A percentile compares a stretch with the other conserved stretches of the same genome.
These are phyloP conservation scores for Trichonephila inaurata DNA, from an alignment of 1,140 invertebrate genomes.

Conservation along the genomic window DNA sequence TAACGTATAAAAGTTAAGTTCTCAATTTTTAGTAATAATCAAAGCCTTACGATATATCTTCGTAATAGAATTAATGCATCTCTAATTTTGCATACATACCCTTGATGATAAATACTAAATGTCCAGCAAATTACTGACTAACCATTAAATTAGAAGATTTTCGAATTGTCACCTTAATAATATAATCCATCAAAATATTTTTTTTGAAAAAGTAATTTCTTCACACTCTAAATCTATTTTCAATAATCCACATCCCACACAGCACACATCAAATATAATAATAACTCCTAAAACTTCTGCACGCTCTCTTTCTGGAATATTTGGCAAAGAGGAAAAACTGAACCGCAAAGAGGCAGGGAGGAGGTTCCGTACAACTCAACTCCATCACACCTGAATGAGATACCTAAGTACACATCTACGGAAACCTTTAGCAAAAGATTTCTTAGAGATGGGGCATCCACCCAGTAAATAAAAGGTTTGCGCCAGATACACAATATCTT, in stretches of 20 bases:
- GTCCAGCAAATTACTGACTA: no score
- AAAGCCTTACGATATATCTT: no score
- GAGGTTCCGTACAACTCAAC: not conserved
- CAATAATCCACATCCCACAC: not conserved
- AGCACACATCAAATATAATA: not conserved
- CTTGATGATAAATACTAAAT: no score
- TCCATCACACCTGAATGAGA: slow-evolving; percentile 27
- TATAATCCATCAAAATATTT: no score
- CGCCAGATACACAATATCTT: slow-evolving; percentile 44
- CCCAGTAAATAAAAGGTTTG: slow-evolving; percentile 52
- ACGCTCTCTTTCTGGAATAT: not conserved
- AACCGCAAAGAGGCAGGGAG: not conserved
- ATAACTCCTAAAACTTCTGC: not conserved
- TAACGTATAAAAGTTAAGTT: no score
- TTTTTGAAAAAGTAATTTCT: no score
- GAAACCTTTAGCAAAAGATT: slow-evolving; percentile 15
- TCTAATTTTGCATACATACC: no score
- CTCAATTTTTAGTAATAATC: no score
- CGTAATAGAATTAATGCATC: no score
- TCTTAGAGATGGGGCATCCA: not conserved
- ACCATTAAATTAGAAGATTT: no score
- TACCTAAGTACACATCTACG: not conserved
- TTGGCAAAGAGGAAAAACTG: not conserved
- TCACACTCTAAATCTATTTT: not conserved
- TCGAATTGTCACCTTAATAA: no score